These are phyloP conservation scores for Dendrolimus pini DNA, from an alignment of 2,888 invertebrate species.

Conservation along the genomic window DNA sequence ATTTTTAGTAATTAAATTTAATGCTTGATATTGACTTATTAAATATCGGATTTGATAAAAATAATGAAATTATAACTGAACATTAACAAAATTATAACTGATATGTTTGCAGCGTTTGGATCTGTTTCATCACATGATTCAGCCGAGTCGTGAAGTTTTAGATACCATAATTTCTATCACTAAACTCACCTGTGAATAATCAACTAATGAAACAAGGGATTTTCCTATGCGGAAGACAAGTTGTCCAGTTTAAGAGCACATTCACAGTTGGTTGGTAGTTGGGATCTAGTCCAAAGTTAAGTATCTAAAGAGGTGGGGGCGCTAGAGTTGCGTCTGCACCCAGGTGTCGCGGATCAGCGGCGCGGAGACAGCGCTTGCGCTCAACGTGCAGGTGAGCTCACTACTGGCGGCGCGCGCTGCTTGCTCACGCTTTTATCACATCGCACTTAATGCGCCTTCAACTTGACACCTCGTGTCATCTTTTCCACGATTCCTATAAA, in stretches of 20 bases:
- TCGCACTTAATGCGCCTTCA: constrained; percentile 60
- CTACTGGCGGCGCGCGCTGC: constrained; percentile 66
- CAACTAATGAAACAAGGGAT: constrained; percentile 27
- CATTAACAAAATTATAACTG: neutral
- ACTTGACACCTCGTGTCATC: constrained; percentile 54
- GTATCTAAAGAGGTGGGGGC: constrained; percentile 29
- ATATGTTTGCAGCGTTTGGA: neutral
- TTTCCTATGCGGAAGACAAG: constrained; percentile 30
- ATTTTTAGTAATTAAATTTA: too few relatives aligned
- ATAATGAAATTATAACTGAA: neutral
- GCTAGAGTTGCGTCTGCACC: constrained; percentile 31
- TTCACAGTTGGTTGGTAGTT: constrained; percentile 50
- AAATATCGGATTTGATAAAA: neutral
- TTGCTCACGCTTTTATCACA: constrained; percentile 64
- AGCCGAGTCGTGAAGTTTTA: constrained; percentile 23
- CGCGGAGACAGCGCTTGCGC: constrained; percentile 42
- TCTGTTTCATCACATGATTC: constrained; percentile 47
- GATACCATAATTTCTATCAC: constrained; percentile 17
- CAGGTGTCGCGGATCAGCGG: constrained; percentile 27
- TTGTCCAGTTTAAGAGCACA: constrained; percentile 48
- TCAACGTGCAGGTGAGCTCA: constrained; percentile 45
- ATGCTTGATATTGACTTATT: too few relatives aligned
- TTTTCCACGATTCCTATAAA: constrained; percentile 9
- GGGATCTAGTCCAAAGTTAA: constrained; percentile 27
- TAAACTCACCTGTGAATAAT: constrained; percentile 45